phyloP scores from a whole-genome alignment of 1,140 invertebrate species.

The Drosophila eugracilis region DNA sequence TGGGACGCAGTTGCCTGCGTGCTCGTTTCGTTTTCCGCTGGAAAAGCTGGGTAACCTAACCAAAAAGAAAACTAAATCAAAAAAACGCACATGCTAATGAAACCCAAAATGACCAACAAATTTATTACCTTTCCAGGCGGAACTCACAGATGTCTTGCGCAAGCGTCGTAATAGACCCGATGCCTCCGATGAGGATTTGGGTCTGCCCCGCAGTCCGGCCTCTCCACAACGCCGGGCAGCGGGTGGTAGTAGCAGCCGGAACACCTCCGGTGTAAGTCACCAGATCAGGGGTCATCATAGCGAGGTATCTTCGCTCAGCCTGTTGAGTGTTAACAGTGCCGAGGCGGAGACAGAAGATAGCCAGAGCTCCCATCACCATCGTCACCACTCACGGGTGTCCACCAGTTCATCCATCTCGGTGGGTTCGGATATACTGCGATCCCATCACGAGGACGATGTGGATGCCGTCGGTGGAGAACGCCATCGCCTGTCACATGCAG shows the following conservation, averaged over 20 bases:
- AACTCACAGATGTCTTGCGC: constrained; percentile 83
- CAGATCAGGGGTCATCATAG: constrained; percentile 31
- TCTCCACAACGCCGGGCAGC: constrained; percentile 73
- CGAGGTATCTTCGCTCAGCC: constrained; percentile 77
- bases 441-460: constrained; percentile 62
- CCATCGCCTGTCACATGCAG: constrained; percentile 90
- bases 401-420: constrained; percentile 53
- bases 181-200: constrained; percentile 84
- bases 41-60: constrained; percentile 81
- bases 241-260: constrained; percentile 24
- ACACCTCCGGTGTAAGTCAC: constrained; percentile 11
- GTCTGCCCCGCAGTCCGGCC: constrained; percentile 77
- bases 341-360: constrained; percentile 64
- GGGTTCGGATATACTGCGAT: constrained; percentile 62
- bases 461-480: constrained; percentile 74
- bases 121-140: constrained; percentile 57
- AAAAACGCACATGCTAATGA: too few species aligned
- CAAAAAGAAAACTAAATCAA: not conserved
- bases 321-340: constrained; percentile 74
- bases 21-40: constrained; percentile 81
- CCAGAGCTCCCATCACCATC: constrained; percentile 45
- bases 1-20: constrained; percentile 73
- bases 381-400: constrained; percentile 46
- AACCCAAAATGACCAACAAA: not conserved
- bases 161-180: constrained; percentile 82